These are phyloP conservation scores for Teleiodes luculella DNA, from an alignment of 2,888 invertebrate genomes.

Conservation along the genomic window DNA sequence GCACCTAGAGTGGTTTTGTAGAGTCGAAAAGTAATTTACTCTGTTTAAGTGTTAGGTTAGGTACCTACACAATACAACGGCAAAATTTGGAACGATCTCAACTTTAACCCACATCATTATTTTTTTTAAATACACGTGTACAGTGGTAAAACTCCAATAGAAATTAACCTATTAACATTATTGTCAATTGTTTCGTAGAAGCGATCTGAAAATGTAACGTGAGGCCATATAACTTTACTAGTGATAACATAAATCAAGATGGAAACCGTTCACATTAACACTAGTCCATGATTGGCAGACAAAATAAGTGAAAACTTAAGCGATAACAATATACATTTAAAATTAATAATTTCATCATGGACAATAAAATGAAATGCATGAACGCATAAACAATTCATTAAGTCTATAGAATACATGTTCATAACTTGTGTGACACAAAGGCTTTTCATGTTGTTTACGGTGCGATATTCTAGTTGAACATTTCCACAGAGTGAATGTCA, in stretches of 20 bases:
- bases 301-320: slow-evolving; percentile 38
- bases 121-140: no score
- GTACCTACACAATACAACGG: no score
- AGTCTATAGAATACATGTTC: slow-evolving; percentile 20
- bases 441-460: slow-evolving; percentile 48
- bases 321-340: slow-evolving; percentile 41
- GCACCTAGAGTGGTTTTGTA: background rate
- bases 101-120: no score
- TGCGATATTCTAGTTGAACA: slow-evolving; percentile 63
- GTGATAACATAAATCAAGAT: slow-evolving; percentile 9
- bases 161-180: no score
- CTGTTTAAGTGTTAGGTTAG: no score
- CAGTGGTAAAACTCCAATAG: no score
- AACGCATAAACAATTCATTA: slow-evolving; percentile 22
- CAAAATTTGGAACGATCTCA: background rate
- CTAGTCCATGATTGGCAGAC: slow-evolving; percentile 31
- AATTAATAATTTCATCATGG: slow-evolving; percentile 26
- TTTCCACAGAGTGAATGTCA: slow-evolving; percentile 61
- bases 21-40: background rate
- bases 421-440: slow-evolving; percentile 48
- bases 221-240: slow-evolving; percentile 7
- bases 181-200: no score
- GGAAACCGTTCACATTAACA: slow-evolving; percentile 42
- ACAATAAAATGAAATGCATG: slow-evolving; percentile 21
- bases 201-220: slow-evolving; percentile 1